Percentiles rank a stretch among this genome's conserved stretches.
phyloP scores from a whole-genome alignment of 2,888 invertebrate genomes.

The Dolomedes plantarius region DNA sequence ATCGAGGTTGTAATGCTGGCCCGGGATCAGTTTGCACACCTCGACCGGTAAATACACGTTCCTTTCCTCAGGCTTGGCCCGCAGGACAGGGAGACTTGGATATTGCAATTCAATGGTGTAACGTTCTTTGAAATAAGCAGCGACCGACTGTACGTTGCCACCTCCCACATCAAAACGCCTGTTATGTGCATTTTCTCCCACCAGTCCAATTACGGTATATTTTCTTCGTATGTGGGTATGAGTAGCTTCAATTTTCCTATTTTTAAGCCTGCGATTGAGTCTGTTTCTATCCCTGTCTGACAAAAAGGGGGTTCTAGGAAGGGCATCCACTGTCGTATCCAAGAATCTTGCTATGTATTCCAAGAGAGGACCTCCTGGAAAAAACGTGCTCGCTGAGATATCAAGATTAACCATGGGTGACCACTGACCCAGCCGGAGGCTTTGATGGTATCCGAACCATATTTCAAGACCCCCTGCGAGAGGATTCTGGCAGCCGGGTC shows the following conservation, averaged over 20 bases:
- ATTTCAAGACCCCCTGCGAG: slow-evolving; percentile 37
- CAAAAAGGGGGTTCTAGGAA: not conserved
- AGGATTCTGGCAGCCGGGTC: not conserved
- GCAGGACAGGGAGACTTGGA: slow-evolving; percentile 56
- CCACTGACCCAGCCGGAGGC: slow-evolving; percentile 43
- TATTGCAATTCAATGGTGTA: slow-evolving; percentile 35
- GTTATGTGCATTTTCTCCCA: not conserved
- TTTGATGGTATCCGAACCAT: slow-evolving; percentile 62
- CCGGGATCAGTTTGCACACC: slow-evolving; percentile 41
- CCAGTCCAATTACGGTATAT: slow-evolving; percentile 16
- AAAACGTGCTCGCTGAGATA: slow-evolving; percentile 43
- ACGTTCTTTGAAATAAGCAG: slow-evolving; percentile 33
- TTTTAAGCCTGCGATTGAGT: slow-evolving; percentile 78
- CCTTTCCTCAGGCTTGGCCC: slow-evolving; percentile 29
- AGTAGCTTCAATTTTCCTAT: slow-evolving; percentile 73
- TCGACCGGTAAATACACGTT: slow-evolving; percentile 44
- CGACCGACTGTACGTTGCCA: not conserved
- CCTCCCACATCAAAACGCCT: not conserved
- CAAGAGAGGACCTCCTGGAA: slow-evolving; percentile 12
- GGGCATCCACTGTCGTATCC: not conserved
- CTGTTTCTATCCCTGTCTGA: slow-evolving; percentile 64
- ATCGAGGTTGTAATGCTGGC: slow-evolving; percentile 41
- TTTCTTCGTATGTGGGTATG: slow-evolving; percentile 43
- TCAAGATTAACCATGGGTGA: slow-evolving; percentile 49
- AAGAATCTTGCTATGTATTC: not conserved